Percentiles rank a stretch among this genome's conserved stretches.
Evolutionary conservation across 2,113 vertebrate species (phyloP).

Genomic region (Heteronetta atricapilla): DNA sequence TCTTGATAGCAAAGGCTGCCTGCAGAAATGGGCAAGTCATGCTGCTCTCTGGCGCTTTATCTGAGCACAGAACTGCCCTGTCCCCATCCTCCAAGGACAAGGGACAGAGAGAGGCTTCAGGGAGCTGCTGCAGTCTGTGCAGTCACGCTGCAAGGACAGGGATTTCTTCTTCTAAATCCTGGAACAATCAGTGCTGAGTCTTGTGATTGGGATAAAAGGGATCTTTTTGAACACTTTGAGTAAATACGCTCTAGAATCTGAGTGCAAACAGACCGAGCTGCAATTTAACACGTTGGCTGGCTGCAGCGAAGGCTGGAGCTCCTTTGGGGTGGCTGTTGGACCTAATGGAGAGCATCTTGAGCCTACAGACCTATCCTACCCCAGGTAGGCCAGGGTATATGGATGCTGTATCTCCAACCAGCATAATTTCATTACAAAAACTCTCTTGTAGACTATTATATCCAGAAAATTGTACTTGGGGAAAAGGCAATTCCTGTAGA

Average conservation of each 20-base stretch:
- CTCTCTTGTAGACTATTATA: background rate
- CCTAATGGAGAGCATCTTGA: background rate
- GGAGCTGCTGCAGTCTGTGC: slow-evolving; percentile 28
- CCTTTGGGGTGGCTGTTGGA: background rate
- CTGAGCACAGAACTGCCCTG: background rate
- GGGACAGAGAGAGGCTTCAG: background rate
- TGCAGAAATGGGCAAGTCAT: background rate
- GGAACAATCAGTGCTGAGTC: slow-evolving; percentile 49
- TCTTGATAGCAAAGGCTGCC: background rate
- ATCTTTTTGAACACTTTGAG: background rate
- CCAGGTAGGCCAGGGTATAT: background rate
- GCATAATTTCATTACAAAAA: background rate
- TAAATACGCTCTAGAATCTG: background rate
- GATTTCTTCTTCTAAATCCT: background rate
- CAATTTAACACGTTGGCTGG: background rate
- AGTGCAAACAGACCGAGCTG: background rate
- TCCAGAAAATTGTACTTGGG: background rate
- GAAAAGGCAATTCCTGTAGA: background rate
- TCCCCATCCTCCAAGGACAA: slow-evolving; percentile 36
- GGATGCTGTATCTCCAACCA: background rate
- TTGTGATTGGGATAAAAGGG: slow-evolving; percentile 55
- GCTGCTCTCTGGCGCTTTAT: background rate
- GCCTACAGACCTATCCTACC: background rate
- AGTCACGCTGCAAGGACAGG: slow-evolving; percentile 54
- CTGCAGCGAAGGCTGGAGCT: background rate